A percentile compares a stretch with the other conserved stretches of the same genome.
phyloP scores from a whole-genome alignment of 2,797 vertebrate species.

The Chrosomus eos region DNA sequence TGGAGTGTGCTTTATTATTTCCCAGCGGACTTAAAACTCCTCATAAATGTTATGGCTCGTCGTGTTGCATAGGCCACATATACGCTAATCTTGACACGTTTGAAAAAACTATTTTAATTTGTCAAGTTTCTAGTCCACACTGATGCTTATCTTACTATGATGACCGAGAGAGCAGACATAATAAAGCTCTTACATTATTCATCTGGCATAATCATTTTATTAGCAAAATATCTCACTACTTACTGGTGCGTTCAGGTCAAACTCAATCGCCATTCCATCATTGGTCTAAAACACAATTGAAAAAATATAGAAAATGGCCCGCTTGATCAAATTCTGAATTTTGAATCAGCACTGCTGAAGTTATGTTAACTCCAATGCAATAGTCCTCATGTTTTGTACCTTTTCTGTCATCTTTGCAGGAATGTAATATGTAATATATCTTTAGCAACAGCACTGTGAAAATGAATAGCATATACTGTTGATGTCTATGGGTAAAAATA shows the following conservation, averaged over 20 bases:
- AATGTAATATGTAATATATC: neutral
- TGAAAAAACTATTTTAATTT: neutral
- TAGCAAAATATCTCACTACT: neutral
- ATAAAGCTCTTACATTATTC: neutral
- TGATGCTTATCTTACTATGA: neutral
- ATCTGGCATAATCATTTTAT: neutral
- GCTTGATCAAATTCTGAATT: neutral
- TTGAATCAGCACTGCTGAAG: neutral
- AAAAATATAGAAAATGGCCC: neutral
- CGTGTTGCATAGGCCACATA: neutral
- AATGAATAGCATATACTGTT: neutral
- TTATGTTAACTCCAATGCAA: neutral
- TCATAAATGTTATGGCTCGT: neutral
- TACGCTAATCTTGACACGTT: neutral
- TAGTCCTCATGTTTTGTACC: neutral
- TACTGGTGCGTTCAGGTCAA: neutral
- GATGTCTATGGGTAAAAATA: neutral
- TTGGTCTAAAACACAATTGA: neutral
- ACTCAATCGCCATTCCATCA: neutral
- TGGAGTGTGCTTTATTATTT: neutral
- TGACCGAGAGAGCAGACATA: neutral
- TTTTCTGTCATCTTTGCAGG: neutral
- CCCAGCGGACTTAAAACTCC: neutral
- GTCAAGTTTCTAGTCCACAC: neutral
- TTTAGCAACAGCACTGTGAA: neutral